Conservation (phyloP, 2,888 invertebrate species). For the Cordilura impudica region DNA sequence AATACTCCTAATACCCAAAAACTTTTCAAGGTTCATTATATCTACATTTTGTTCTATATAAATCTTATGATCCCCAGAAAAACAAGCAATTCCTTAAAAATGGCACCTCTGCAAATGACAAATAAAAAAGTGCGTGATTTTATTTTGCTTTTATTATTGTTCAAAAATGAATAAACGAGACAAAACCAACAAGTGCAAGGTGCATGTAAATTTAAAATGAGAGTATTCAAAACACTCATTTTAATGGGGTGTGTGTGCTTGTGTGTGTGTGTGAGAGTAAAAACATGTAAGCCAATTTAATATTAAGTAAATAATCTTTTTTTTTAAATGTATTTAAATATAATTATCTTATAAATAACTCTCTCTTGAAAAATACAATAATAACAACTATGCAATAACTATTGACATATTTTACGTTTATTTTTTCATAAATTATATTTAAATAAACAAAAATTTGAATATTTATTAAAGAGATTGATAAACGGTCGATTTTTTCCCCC, state of each 20-base stretch:
- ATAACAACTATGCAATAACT: not conserved
- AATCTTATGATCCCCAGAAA: no score
- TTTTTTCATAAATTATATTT: not conserved
- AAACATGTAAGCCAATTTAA: not conserved
- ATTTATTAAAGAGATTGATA: not conserved
- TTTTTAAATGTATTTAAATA: not conserved
- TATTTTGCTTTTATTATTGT: slow-evolving; percentile 37
- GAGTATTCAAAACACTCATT: not conserved
- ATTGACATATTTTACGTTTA: not conserved
- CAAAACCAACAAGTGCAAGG: slow-evolving; percentile 56
- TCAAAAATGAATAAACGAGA: slow-evolving; percentile 28
- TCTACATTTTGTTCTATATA: no score
- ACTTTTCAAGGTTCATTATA: no score
- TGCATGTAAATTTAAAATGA: slow-evolving; percentile 34
- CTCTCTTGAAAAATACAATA: not conserved
- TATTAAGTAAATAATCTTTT: not conserved
- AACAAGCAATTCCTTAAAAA: no score
- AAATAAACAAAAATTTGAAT: slow-evolving; percentile 27
- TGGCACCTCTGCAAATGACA: no score
- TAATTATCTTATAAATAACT: not conserved
- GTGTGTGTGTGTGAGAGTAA: not conserved
- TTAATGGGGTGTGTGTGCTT: not conserved
- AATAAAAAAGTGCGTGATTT: slow-evolving; percentile 48
- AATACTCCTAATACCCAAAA: no score
- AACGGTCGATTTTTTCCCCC: not conserved